Conservation (phyloP, 2,113 vertebrate genomes). For the Vombatus ursinus region DNA sequence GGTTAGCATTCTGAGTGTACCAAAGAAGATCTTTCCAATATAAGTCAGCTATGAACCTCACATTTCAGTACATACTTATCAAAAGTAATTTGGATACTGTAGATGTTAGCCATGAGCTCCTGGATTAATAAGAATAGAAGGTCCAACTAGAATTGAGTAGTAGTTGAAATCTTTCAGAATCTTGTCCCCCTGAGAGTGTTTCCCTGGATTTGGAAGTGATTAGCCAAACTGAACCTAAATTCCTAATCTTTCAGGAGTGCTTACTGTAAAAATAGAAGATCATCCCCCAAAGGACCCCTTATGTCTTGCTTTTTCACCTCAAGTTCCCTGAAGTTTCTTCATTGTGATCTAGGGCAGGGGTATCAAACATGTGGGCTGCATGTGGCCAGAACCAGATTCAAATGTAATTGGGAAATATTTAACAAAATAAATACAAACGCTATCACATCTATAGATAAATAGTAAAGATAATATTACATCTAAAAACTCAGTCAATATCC, state of each 20-base stretch:
- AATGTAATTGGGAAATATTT: neutral
- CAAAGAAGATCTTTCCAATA: slow-evolving; percentile 8
- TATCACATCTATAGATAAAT: neutral
- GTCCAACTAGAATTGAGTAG: slow-evolving; percentile 35
- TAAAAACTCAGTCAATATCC: neutral
- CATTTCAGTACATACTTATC: slow-evolving; percentile 19
- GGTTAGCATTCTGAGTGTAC: neutral
- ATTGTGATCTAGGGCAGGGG: neutral
- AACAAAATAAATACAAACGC: neutral
- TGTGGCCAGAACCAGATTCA: neutral
- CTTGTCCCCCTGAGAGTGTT: neutral
- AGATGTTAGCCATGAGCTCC: neutral
- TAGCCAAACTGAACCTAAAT: neutral
- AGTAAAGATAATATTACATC: neutral
- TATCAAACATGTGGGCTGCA: no score
- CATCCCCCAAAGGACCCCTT: neutral
- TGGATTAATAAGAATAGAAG: slow-evolving; percentile 3
- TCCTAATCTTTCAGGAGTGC: slow-evolving; percentile 29
- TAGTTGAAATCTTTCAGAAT: slow-evolving; percentile 9
- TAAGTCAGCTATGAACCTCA: neutral
- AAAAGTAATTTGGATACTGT: slow-evolving; percentile 21
- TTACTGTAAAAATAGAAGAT: neutral
- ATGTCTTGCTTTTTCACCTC: neutral
- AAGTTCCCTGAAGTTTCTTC: neutral
- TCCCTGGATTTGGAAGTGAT: neutral